Evolutionary conservation across 1,140 invertebrate species (phyloP).

Genomic region (Contarinia nasturtii): DNA sequence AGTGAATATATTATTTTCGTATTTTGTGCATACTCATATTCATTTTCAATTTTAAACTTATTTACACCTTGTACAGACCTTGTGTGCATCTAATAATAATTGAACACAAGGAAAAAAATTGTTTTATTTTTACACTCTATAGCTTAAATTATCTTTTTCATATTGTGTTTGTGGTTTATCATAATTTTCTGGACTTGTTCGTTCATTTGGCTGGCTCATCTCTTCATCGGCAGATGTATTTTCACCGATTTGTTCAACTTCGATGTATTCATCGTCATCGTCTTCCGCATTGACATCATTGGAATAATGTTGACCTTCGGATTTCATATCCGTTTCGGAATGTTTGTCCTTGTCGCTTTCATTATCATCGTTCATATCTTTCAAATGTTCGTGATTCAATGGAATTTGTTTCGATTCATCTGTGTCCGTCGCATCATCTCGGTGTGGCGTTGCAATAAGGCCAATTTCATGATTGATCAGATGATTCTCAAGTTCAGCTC

Average conservation of each 20-base stretch:
- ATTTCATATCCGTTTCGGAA: no score
- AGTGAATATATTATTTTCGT: no score
- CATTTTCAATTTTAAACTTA: no score
- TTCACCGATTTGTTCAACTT: conserved; percentile 20
- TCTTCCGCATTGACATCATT: background rate
- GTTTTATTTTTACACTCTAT: no score
- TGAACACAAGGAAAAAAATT: no score
- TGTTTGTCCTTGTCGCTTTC: conserved; percentile 1
- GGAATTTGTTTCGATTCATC: conserved; percentile 9
- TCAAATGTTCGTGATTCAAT: conserved; percentile 1
- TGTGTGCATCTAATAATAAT: no score
- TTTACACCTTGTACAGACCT: no score
- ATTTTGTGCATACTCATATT: no score
- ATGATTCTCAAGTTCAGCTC: conserved; percentile 79
- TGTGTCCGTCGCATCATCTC: conserved; percentile 3
- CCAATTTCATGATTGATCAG: conserved; percentile 10
- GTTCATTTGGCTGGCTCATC: background rate
- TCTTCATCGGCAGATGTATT: background rate
- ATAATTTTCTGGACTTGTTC: no score
- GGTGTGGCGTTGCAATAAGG: background rate
- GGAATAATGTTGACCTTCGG: no score
- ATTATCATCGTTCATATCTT: background rate
- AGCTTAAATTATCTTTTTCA: no score
- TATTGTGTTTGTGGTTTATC: no score
- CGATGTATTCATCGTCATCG: conserved; percentile 23